A percentile compares a stretch with the other conserved stretches of the same genome.
Evolutionary conservation across 2,888 invertebrate genomes (phyloP).

Genomic region (Phania funesta): DNA sequence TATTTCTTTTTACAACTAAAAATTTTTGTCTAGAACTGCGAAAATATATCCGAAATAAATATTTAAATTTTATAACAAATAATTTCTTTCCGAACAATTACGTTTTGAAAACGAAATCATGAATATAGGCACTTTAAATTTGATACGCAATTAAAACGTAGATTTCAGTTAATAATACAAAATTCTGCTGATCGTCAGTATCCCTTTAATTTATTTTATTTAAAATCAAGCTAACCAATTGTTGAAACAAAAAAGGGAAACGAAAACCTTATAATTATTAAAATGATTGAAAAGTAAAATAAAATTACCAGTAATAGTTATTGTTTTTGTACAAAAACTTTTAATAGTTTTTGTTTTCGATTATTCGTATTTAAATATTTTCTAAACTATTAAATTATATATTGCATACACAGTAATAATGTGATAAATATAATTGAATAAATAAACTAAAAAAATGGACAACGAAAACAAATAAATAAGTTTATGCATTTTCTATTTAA

Average conservation of each 20-base stretch:
- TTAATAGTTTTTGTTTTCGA: background rate
- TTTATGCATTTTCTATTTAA: constrained; percentile 52
- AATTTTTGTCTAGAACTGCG: too few species aligned
- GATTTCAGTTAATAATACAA: background rate
- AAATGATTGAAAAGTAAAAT: background rate
- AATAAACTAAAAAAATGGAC: constrained; percentile 1
- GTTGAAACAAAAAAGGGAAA: background rate
- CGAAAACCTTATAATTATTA: background rate
- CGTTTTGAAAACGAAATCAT: too few species aligned
- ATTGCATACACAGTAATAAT: constrained; percentile 6
- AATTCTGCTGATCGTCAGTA: background rate
- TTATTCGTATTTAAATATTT: background rate
- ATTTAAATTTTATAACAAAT: too few species aligned
- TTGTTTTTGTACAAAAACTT: constrained; percentile 19
- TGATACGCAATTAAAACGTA: too few species aligned
- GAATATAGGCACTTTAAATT: too few species aligned
- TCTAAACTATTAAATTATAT: constrained; percentile 20
- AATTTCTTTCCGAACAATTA: too few species aligned
- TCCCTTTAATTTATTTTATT: background rate
- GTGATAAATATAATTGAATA: constrained; percentile 14
- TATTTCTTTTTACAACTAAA: too few species aligned
- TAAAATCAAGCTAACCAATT: constrained; percentile 16
- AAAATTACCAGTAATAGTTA: background rate
- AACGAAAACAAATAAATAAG: constrained; percentile 10
- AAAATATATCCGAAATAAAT: too few species aligned